Base-by-base conservation (phyloP, 1,140 invertebrate species). In the Meloidogyne chitwoodi region DNA sequence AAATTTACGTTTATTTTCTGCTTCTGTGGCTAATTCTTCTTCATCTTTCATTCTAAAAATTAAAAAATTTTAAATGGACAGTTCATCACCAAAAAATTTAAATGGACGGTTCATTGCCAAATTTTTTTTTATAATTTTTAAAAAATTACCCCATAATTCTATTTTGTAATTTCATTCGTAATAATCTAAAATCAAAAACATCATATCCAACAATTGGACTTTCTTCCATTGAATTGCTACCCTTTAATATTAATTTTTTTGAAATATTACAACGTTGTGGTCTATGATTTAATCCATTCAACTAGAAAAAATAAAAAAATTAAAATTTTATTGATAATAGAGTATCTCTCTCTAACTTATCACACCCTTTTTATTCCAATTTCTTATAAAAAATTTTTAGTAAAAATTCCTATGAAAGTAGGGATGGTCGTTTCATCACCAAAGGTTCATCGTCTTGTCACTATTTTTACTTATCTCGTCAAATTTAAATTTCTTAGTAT, bases 161-260 rank as follows among this genome's bases (percentile, higher is more conserved):
- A 14, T 78, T 62, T 48, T 78, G 76, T n/a, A 78, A 44, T 44
- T 80, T 78, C 38, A 62, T 64, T 5, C 77, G 48, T 26, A 81
- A 29, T 67, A 80, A 29, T 14, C 71, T 77, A 44, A 81, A 81
- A 41, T 81, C 80, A 65, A 81, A 81, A 22, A 72, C 80, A 75
- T 81, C 80, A 34, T 81, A 64, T 12, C 31, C 70, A 22, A 73
- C 56, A 61, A 73, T 48, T n/a, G 27, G 29, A 61, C 56, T 63
- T 14, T n/a, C 70, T 14, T 78, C n/a, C 24, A 75, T 26, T 29
- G 64, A 70, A 44, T 56, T 56, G 10, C 48, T 56, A 0, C 19
- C 19, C 10, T 56, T 56, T 56, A 56, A n/a, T 3, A n/a, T n/a
- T n/a, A 56, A 56, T 56, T 56, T 56, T 22, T 56, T 56, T 4